These are phyloP conservation scores for Drosophila watanabei DNA, from an alignment of 1,140 invertebrate genomes.

Conservation along the genomic window DNA sequence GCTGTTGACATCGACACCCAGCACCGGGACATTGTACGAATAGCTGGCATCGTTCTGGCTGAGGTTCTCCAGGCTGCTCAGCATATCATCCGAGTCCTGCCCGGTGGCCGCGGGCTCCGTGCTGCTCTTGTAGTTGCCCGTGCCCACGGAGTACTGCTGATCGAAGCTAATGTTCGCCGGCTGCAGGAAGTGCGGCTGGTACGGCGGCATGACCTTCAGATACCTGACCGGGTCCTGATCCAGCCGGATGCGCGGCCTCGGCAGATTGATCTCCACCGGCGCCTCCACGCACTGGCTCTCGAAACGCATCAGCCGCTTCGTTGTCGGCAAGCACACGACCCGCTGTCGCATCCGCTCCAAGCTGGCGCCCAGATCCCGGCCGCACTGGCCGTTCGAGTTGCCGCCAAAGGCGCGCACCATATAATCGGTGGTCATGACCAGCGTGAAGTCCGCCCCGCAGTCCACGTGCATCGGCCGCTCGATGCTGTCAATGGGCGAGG, in stretches of 20 bases:
- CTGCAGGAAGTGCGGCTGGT: conserved; percentile 77
- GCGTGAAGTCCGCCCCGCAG: conserved; percentile 88
- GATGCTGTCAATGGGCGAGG: conserved; percentile 80
- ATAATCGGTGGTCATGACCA: conserved; percentile 87
- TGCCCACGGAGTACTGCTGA: conserved; percentile 55
- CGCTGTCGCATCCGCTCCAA: conserved; percentile 77
- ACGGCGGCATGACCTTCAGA: conserved; percentile 82
- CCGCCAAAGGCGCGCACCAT: conserved; percentile 89
- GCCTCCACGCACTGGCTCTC: conserved; percentile 81
- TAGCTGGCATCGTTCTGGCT: conserved; percentile 76
- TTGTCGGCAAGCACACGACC: conserved; percentile 78
- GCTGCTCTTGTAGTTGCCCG: conserved; percentile 74
- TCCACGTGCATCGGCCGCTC: conserved; percentile 86
- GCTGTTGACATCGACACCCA: conserved; percentile 54
- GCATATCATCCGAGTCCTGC: conserved; percentile 80
- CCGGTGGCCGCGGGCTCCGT: conserved; percentile 71
- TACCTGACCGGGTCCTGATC: conserved; percentile 78
- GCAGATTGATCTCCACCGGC: conserved; percentile 81
- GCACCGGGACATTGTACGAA: conserved; percentile 58
- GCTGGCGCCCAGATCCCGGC: conserved; percentile 72
- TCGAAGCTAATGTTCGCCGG: conserved; percentile 75
- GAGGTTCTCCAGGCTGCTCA: conserved; percentile 81
- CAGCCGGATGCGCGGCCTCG: conserved; percentile 75
- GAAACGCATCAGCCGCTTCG: conserved; percentile 81
- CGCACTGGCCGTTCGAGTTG: conserved; percentile 87